Conservation (phyloP, 1,140 invertebrate genomes). For the Procambarus virginalis region DNA sequence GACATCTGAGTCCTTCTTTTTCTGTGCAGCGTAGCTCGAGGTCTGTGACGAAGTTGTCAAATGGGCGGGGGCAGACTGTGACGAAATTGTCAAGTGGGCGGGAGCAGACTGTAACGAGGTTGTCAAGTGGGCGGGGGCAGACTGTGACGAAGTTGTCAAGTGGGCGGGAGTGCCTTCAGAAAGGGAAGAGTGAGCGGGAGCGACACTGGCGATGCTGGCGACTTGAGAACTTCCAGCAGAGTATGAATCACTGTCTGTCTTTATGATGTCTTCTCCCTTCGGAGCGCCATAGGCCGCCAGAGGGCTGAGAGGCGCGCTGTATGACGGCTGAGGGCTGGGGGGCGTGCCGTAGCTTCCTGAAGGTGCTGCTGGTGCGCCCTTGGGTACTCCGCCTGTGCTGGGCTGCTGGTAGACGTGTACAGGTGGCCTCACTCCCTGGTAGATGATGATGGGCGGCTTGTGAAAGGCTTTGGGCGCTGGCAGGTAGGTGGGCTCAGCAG, state of each 20-base stretch:
- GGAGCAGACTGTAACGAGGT: no score
- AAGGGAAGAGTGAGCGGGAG: background rate
- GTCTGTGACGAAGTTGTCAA: background rate
- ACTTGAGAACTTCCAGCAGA: conserved; percentile 23
- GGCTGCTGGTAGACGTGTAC: conserved; percentile 74
- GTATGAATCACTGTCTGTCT: conserved; percentile 24
- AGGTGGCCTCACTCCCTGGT: conserved; percentile 74
- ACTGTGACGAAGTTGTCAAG: no score
- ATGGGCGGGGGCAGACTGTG: background rate
- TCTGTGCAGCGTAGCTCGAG: background rate
- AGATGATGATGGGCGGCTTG: conserved; percentile 76
- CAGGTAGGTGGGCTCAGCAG: conserved; percentile 71
- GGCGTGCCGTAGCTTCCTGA: conserved; percentile 30
- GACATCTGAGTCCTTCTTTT: background rate
- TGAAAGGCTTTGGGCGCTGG: conserved; percentile 73
- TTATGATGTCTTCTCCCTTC: conserved; percentile 69
- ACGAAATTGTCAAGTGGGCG: background rate
- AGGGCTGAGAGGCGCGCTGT: background rate
- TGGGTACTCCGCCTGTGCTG: background rate
- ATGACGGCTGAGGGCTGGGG: background rate
- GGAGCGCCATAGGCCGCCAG: conserved; percentile 58
- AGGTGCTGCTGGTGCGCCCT: background rate
- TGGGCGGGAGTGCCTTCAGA: background rate
- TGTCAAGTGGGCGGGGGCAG: no score
- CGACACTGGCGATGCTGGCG: background rate